phyloP scores from a whole-genome alignment of 2,888 invertebrate species.

The Bruchidius siliquastri region DNA sequence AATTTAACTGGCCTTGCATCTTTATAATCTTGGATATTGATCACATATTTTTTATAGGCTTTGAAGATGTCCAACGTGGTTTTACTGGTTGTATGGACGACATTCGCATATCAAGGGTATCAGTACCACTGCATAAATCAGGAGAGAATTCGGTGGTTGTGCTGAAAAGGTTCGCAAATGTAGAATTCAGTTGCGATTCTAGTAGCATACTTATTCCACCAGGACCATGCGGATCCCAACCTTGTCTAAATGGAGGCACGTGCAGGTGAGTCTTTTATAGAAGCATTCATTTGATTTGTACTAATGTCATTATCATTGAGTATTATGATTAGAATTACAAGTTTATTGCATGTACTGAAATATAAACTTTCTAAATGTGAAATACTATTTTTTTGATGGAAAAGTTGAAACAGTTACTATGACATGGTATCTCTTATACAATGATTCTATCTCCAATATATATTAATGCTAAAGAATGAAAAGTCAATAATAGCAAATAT shows the following conservation, averaged over 20 bases:
- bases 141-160: conserved; percentile 61
- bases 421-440: too few species aligned
- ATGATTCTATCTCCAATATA: too few species aligned
- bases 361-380: too few species aligned
- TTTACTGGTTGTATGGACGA: conserved; percentile 91
- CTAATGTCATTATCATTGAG: too few species aligned
- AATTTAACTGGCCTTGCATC: too few species aligned
- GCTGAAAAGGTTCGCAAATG: conserved; percentile 63
- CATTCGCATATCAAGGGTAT: conserved; percentile 63
- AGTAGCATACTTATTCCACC: conserved; percentile 54
- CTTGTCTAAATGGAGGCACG: conserved; percentile 71
- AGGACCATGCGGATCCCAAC: conserved; percentile 70
- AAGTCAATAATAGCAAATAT: too few species aligned
- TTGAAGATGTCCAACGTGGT: conserved; percentile 72
- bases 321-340: too few species aligned
- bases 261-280: conserved; percentile 39
- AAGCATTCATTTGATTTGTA: too few species aligned
- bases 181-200: conserved; percentile 66
- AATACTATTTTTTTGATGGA: too few species aligned
- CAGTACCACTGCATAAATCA: conserved; percentile 70
- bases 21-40: not conserved
- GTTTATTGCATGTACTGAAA: too few species aligned
- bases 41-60: conserved; percentile 36
- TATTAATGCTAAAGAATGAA: too few species aligned
- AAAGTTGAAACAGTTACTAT: too few species aligned